phyloP scores from a whole-genome alignment of 2,888 invertebrate species.

The Drosophila stalkeri region DNA sequence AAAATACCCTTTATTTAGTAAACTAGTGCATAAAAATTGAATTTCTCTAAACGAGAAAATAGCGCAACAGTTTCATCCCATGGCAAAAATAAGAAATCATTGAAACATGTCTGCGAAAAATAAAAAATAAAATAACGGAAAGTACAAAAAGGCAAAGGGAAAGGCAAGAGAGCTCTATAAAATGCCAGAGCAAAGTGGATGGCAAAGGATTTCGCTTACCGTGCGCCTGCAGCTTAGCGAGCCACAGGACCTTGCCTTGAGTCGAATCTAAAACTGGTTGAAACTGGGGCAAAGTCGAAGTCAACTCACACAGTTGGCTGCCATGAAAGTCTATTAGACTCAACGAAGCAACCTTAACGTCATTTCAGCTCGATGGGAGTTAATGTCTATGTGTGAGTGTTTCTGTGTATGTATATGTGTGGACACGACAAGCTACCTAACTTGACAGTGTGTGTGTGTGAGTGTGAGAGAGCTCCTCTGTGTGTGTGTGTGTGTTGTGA shows the following conservation, averaged over 20 bases:
- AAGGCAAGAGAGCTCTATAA: constrained; percentile 39
- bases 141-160: constrained; percentile 12
- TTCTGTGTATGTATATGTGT: constrained; percentile 20
- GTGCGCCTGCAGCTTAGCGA: constrained; percentile 47
- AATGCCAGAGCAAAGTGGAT: constrained; percentile 58
- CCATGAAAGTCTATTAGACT: constrained; percentile 82
- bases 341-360: constrained; percentile 81
- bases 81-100: constrained; percentile 79
- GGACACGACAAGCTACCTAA: constrained; percentile 27
- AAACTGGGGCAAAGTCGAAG: constrained; percentile 74
- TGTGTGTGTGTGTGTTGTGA: constrained; percentile 62
- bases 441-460: constrained; percentile 5
- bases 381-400: constrained; percentile 51
- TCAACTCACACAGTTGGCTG: constrained; percentile 57
- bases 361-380: constrained; percentile 67
- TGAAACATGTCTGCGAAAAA: constrained; percentile 73
- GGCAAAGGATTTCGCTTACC: constrained; percentile 68
- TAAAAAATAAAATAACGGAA: constrained; percentile 19
- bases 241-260: constrained; percentile 38
- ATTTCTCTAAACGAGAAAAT: constrained; percentile 69
- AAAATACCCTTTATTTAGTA: neutral
- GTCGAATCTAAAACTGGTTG: constrained; percentile 39
- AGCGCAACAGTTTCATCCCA: constrained; percentile 73
- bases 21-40: constrained; percentile 46
- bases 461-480: constrained; percentile 18